Evolutionary conservation across 1,140 invertebrate genomes (phyloP).

Genomic region (Heliconius hewitsoni): DNA sequence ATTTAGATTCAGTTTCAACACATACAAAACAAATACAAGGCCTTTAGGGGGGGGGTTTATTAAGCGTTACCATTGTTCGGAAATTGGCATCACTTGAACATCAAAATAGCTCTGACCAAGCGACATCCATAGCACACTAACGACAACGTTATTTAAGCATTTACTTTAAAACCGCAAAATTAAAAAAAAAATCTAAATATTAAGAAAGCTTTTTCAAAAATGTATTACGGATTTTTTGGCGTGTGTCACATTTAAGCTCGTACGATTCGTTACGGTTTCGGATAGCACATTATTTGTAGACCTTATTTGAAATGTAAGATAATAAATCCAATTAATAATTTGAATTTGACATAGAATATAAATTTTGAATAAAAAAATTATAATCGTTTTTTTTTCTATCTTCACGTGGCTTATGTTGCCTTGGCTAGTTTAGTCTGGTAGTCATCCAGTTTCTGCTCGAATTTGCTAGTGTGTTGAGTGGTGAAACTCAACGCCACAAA

Average conservation of each 20-base stretch:
- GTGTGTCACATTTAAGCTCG: conserved; percentile 41
- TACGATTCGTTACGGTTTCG: neutral
- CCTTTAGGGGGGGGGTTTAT: neutral
- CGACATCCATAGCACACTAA: conserved; percentile 30
- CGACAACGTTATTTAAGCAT: conserved; percentile 15
- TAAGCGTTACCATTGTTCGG: neutral
- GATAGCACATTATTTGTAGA: conserved; percentile 15
- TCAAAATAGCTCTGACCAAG: conserved; percentile 14
- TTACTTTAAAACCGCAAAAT: conserved; percentile 12
- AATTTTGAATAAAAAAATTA: too few species aligned
- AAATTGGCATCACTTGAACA: neutral
- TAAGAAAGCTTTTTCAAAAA: conserved; percentile 20
- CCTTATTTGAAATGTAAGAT: too few species aligned
- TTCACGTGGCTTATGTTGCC: too few species aligned
- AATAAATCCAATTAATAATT: too few species aligned
- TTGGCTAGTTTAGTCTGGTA: too few species aligned
- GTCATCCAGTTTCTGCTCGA: too few species aligned
- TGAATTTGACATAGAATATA: too few species aligned
- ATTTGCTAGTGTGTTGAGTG: too few species aligned
- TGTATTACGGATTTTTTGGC: conserved; percentile 56
- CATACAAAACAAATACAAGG: neutral
- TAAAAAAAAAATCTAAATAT: neutral
- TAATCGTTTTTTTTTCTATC: too few species aligned
- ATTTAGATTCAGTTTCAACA: neutral
- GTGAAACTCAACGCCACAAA: too few species aligned